These are phyloP conservation scores for Rhizoglyphus robini DNA, from an alignment of 1,140 invertebrate species.

Conservation along the genomic window DNA sequence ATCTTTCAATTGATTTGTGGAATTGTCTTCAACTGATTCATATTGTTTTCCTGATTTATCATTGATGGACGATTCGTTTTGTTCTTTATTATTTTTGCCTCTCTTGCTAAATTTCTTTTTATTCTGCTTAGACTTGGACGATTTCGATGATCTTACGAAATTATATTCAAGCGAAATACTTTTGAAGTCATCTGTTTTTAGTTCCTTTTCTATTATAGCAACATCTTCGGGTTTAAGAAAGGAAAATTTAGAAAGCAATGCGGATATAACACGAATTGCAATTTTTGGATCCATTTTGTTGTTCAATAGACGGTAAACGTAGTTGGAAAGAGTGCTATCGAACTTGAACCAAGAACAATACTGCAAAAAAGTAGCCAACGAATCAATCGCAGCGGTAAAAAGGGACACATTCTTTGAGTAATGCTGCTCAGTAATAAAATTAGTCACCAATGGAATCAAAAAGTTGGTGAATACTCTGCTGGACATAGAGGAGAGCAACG, in stretches of 20 bases:
- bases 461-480: constrained; percentile 61
- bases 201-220: not conserved
- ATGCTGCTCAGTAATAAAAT: constrained; percentile 61
- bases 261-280: constrained; percentile 56
- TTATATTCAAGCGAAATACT: constrained; percentile 13
- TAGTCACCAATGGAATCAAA: constrained; percentile 63
- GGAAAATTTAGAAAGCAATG: constrained; percentile 78
- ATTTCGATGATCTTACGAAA: not conserved
- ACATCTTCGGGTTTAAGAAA: constrained; percentile 55
- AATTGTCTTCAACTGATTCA: not conserved
- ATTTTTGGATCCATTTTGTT: constrained; percentile 62
- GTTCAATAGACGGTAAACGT: constrained; percentile 53
- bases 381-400: constrained; percentile 57
- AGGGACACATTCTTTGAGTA: constrained; percentile 59
- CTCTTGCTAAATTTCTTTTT: not conserved
- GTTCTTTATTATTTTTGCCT: not conserved
- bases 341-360: constrained; percentile 75
- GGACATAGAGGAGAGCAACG: constrained; percentile 43
- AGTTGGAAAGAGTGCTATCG: constrained; percentile 58
- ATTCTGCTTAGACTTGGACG: not conserved
- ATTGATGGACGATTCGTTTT: not conserved
- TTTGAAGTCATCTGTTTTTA: constrained; percentile 8
- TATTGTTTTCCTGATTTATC: not conserved
- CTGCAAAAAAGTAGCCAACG: constrained; percentile 55
- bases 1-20: constrained; percentile 10